Base-by-base conservation (phyloP, 2,888 invertebrate genomes). In the Epinotia nisella region DNA sequence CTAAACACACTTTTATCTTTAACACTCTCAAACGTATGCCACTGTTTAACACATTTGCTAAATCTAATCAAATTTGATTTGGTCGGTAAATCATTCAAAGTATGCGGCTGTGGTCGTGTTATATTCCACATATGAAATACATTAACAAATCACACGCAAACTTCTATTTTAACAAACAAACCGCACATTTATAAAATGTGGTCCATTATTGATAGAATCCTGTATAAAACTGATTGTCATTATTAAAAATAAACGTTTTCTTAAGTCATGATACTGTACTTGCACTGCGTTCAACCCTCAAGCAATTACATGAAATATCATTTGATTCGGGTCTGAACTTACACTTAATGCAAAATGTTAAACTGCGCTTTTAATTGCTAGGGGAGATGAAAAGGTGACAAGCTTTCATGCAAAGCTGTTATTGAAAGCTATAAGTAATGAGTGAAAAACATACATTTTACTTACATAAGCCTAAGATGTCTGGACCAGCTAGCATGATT, bases 261-360 rank as follows among this genome's bases (percentile, higher is more conserved):
- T 19, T 39, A 35, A 65, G 35, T 51, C 64, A 65, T 35, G 17
- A 65, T 55, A 53, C 65, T 66, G 55, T 17, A 58, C n/a, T 56
- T 51, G 5, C 15, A 41, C 65, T 24, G 66, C 21, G 39, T n/a
- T 13, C 61, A 21, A 45, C 70, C 70, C 62, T 56, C 19, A 49
- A 49, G 61, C 56, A 72, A 72, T 67, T 67, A 67, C 55, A 55
- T 56, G 61, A 55, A 71, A 71, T 65, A 65, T 71, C 21, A 39
- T 72, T 67, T 53, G 58, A 71, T 56, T 59, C 60, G 53, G 29
- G 60, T 29, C 55, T 66, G 39, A 45, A 66, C 53, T 55, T 45
- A 35, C 39, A 41, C 41, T 68, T 69, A 17, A n/a, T 55, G 56
- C 19, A 61, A 39, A 60, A 69, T 39, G 41, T 51, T 35, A 53